phyloP scores from a whole-genome alignment of 2,797 vertebrate species.

The Tolypeutes matacus region DNA sequence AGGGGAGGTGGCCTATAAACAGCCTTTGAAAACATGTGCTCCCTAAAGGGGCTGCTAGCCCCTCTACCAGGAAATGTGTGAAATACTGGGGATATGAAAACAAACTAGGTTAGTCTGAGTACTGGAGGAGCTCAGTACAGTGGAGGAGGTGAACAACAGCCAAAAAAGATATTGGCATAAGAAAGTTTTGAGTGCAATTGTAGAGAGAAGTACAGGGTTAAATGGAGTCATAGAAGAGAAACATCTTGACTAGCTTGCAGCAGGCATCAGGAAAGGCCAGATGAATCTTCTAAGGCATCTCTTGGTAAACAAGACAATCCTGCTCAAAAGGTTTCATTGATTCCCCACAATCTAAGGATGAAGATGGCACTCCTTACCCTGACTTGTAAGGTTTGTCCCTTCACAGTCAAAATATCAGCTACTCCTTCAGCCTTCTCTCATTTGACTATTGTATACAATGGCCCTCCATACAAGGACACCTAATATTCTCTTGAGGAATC shows the following conservation, averaged over 20 bases:
- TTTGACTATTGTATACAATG: background rate
- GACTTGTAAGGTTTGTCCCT: background rate
- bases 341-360: background rate
- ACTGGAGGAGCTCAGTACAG: background rate
- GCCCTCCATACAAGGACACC: background rate
- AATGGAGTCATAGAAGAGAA: background rate
- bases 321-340: background rate
- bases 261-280: background rate
- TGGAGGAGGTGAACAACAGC: background rate
- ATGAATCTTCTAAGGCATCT: background rate
- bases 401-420: background rate
- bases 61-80: background rate
- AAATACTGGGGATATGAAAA: background rate
- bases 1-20: background rate
- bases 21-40: conserved; percentile 22
- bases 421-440: background rate
- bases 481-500: background rate
- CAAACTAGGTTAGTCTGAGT: background rate
- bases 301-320: background rate
- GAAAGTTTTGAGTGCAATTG: background rate
- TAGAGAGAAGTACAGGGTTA: background rate
- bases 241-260: background rate
- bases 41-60: background rate
- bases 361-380: background rate
- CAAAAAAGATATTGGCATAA: background rate